Evolutionary conservation across 2,888 invertebrate species (phyloP), one percentile per base, ranked within the genome.

Genomic region (Hybos culiciformis): DNA sequence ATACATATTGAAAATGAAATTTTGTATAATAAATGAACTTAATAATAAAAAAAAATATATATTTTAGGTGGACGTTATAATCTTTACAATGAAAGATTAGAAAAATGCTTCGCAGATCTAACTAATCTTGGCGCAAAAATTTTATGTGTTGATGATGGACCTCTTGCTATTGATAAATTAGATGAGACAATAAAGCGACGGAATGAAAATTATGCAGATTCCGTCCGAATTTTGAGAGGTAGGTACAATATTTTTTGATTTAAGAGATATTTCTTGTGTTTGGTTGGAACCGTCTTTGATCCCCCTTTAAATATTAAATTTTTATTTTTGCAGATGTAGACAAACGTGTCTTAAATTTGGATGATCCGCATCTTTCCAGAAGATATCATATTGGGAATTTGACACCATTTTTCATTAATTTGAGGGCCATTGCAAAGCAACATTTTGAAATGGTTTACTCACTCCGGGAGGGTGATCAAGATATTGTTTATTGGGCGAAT

Each of bases 381-480:
- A 21, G 6, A 1, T 37, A 4, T 2, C 12, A 36, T 21, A 3
- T 39, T 14, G n/a, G 14, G 21, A 6, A 23, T 20, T 39, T 29
- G 15, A 29, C 15, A 24, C 20, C 45, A 23, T 39, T 45, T 39
- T 26, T 39, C 19, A 9, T 6, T 7, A 42, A 29, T n/a, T 41
- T 42, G 3, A 17, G 12, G 14, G 5, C n/a, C 9, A 15, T 45
- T 29, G 42, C 36, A 5, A 18, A 20, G 18, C 2, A 34, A 14
- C 45, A 36, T 24, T 42, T 42, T 8, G 36, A 37, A n/a, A n/a
- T 45, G 4, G 38, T 42, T n/a, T 6, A 18, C 6, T 21, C 34
- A 6, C 11, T 34, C 4, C 39, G 39, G 9, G 50, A 50, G n/a
- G 46, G 46, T 37, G 48, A 48, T 37, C 9, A 36, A n/a, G 48